Evolutionary conservation across 2,797 vertebrate genomes (phyloP).

Genomic region (Phalanger gymnotis): DNA sequence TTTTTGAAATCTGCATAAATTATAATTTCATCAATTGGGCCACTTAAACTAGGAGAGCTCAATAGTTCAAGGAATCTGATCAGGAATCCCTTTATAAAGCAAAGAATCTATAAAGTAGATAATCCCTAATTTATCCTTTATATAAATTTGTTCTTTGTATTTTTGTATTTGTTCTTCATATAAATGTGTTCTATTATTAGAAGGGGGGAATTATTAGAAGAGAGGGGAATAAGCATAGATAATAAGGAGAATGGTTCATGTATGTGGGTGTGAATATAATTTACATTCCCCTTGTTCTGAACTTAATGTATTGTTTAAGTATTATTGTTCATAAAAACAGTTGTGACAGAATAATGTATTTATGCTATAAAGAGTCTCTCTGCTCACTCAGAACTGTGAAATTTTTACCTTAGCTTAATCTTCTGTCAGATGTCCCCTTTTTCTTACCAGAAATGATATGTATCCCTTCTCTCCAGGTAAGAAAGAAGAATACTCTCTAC

Average conservation of each 20-base stretch:
- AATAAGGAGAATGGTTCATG: background rate
- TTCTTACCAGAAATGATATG: background rate
- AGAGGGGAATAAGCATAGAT: background rate
- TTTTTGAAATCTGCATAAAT: slow-evolving; percentile 53
- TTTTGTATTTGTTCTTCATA: slow-evolving; percentile 7
- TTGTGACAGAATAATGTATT: background rate
- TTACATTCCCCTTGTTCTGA: background rate
- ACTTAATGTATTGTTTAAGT: background rate
- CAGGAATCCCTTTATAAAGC: background rate
- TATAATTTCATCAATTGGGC: slow-evolving; percentile 54
- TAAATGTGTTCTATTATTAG: slow-evolving; percentile 1
- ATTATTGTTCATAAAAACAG: background rate
- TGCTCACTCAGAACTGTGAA: background rate
- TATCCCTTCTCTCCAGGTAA: background rate
- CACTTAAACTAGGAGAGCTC: slow-evolving; percentile 15
- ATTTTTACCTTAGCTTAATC: background rate
- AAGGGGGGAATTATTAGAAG: no score
- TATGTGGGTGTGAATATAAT: background rate
- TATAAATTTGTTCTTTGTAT: slow-evolving; percentile 9
- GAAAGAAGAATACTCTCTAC: background rate
- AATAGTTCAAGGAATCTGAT: slow-evolving; percentile 1
- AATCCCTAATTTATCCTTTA: background rate
- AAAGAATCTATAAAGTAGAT: background rate
- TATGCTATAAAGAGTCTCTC: background rate
- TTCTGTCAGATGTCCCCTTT: background rate